Evolutionary conservation across 2,797 vertebrate species (phyloP).

Genomic region (Premnoplex brunnescens): DNA sequence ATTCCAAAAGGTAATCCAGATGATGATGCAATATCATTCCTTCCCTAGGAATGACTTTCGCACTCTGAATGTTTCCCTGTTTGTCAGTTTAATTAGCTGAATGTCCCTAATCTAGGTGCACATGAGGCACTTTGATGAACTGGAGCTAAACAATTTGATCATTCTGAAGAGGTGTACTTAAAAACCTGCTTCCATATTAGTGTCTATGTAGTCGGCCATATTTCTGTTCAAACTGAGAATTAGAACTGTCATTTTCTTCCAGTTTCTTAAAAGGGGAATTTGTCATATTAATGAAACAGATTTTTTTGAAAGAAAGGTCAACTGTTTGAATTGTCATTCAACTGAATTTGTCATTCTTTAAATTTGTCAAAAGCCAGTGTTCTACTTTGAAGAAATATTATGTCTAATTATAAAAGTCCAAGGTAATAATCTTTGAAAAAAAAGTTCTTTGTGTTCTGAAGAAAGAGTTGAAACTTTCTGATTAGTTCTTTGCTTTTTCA

Average conservation of each 20-base stretch:
- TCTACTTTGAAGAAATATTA: neutral
- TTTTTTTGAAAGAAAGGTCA: constrained; percentile 5
- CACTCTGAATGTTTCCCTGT: rapidly evolving
- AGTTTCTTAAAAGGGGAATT: neutral
- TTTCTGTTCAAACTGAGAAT: neutral
- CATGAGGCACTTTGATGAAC: neutral
- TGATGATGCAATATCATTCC: neutral
- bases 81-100: neutral
- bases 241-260: neutral
- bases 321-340: constrained; percentile 13
- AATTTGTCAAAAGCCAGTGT: neutral
- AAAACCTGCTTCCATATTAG: neutral
- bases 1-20: neutral
- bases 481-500: neutral
- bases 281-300: neutral
- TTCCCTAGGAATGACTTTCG: neutral
- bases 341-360: neutral
- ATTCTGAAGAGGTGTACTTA: neutral
- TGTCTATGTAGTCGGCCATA: neutral
- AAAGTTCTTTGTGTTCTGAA: neutral
- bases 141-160: neutral
- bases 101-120: neutral
- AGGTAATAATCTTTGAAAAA: neutral
- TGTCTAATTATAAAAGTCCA: neutral
- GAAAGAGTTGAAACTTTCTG: neutral